Conservation (phyloP, 1,140 invertebrate genomes). For the Leptinotarsa defecta region DNA sequence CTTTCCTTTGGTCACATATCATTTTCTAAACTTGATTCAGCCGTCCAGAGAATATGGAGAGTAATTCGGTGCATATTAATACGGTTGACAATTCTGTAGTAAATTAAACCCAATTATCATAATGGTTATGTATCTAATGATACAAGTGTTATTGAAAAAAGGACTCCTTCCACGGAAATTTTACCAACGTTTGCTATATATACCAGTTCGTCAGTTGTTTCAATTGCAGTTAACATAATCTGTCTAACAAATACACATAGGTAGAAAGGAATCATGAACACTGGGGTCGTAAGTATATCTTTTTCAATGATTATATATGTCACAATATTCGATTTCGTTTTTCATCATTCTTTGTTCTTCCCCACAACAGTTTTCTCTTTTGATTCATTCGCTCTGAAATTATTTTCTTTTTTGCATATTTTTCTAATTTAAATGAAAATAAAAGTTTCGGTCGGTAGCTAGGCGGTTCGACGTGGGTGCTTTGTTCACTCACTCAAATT, state of each 20-base stretch:
- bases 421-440: no score
- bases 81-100: neutral
- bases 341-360: no score
- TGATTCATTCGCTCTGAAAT: no score
- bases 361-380: no score
- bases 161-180: slow-evolving; percentile 43
- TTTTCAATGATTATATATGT: neutral
- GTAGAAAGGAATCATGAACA: slow-evolving; percentile 37
- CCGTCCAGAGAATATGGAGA: neutral
- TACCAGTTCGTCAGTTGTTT: slow-evolving; percentile 37
- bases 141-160: neutral
- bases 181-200: slow-evolving; percentile 36
- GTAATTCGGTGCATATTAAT: slow-evolving; percentile 2
- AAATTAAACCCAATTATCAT: slow-evolving; percentile 10
- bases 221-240: slow-evolving; percentile 44
- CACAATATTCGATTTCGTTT: no score
- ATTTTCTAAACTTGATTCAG: neutral
- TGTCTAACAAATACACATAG: slow-evolving; percentile 38
- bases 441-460: no score
- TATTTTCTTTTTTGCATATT: no score
- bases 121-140: neutral
- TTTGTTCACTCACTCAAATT: no score
- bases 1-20: slow-evolving; percentile 3
- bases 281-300: slow-evolving; percentile 40
- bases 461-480: no score